Percentiles rank a stretch among this genome's conserved stretches.
These are phyloP conservation scores for Apeira syringaria DNA, from an alignment of 2,888 invertebrate species.

Conservation along the genomic window DNA sequence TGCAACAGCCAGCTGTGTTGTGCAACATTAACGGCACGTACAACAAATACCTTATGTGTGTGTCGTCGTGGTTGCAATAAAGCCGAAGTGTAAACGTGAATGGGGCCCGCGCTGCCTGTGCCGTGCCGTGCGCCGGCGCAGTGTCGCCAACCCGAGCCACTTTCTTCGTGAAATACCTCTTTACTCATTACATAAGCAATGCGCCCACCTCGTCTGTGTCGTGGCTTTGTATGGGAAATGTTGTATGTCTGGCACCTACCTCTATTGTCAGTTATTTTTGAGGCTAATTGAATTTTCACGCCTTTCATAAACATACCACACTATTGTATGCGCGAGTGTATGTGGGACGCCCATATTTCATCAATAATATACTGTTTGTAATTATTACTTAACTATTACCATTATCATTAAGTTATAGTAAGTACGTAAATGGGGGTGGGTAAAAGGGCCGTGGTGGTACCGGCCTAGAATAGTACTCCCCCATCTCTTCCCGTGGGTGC, in stretches of 20 bases:
- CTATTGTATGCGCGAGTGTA: conserved; percentile 1
- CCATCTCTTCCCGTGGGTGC: too few relatives aligned
- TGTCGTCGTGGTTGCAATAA: conserved; percentile 27
- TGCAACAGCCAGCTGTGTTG: conserved; percentile 25
- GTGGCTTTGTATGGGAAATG: conserved; percentile 31
- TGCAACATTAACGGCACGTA: conserved; percentile 33
- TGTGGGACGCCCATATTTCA: too few relatives aligned
- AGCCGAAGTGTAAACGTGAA: conserved; percentile 28
- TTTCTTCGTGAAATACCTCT: conserved; percentile 33
- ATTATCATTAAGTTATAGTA: too few relatives aligned
- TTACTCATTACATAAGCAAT: conserved; percentile 31
- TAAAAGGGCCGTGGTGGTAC: too few relatives aligned
- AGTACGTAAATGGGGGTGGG: too few relatives aligned
- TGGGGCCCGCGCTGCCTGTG: conserved; percentile 2
- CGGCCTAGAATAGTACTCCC: too few relatives aligned
- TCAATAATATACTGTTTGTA: too few relatives aligned
- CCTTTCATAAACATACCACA: conserved; percentile 2
- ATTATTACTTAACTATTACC: background rate
- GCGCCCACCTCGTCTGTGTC: conserved; percentile 26
- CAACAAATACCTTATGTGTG: conserved; percentile 31
- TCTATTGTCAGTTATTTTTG: conserved; percentile 15
- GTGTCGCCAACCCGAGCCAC: conserved; percentile 22
- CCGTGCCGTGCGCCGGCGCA: conserved; percentile 4
- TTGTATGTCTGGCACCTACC: conserved; percentile 13
- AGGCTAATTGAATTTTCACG: conserved; percentile 13